phyloP scores from a whole-genome alignment of 2,797 vertebrate genomes.

The Cynopterus sphinx region DNA sequence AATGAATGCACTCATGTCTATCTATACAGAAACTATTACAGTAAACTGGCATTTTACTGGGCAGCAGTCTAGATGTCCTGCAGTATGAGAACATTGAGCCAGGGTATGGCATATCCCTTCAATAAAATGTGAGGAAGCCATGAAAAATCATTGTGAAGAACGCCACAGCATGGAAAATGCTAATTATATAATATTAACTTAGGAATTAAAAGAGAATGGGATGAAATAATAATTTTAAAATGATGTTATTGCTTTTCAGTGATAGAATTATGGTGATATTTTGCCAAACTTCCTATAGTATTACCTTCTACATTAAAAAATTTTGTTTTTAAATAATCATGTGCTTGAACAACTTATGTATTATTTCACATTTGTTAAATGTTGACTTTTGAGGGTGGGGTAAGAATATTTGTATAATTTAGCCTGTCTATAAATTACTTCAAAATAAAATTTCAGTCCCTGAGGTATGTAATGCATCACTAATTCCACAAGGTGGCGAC shows the following conservation, averaged over 20 bases:
- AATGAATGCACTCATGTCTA: neutral
- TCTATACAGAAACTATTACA: neutral
- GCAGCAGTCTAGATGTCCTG: neutral
- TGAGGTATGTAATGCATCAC: neutral
- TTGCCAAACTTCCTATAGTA: neutral
- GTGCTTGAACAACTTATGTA: neutral
- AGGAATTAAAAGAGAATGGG: neutral
- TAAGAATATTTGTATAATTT: neutral
- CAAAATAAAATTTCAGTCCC: neutral
- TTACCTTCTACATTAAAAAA: neutral
- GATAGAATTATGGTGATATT: neutral
- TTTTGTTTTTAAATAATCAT: neutral
- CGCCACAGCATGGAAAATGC: neutral
- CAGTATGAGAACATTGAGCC: neutral
- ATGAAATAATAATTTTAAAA: neutral
- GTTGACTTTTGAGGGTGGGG: neutral
- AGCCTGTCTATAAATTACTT: neutral
- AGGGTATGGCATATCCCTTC: neutral
- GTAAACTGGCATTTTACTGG: neutral
- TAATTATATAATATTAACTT: neutral
- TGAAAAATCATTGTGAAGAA: neutral
- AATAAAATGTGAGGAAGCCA: neutral
- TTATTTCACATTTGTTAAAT: neutral
- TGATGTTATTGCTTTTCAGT: neutral
- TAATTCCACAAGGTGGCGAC: conserved; percentile 68